Base-by-base conservation (phyloP, 2,113 vertebrate species). In the Pontoporia blainvillei region DNA sequence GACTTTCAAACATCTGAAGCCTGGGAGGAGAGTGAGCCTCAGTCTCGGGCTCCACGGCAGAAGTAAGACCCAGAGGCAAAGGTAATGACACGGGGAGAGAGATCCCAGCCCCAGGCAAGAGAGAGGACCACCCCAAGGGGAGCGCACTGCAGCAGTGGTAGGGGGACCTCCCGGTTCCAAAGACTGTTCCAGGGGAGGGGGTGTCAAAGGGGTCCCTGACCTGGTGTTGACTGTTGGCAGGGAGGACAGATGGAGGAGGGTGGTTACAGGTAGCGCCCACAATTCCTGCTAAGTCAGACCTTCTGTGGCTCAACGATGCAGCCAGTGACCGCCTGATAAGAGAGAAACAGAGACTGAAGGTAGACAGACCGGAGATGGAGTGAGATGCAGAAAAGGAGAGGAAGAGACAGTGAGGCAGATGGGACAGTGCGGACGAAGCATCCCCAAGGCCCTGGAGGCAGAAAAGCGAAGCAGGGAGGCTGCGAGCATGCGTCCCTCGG, bases 81-180 rank as follows among this genome's bases (percentile, higher is more conserved):
- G 12, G 5, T 6, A 5, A 3, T 4, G 3, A 5, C 41, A 1
- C 10, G 44, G 54, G 44, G 44, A 72, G 69, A 25, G 12, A 13
- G 13, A 3, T 9, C n/a, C 25, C 29, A 18, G 49, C 21, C 52
- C 57, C 31, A 66, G 76, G 49, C 25, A 14, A 8, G 41, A 78
- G 23, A 54, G 71, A 75, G 4, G 61, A 3, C 6, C 1, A 4
- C 13, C 20, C 17, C 1, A 1, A 1, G 10, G 6, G 44, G 12
- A 14, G 61, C 2, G 7, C 8, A 23, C 66, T 3, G 4, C 23
- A 1, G 6, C 5, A 15, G 62, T 0, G 8, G 54, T 2, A 0
- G 21, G 9, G 49, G 13, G 23, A 8, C 31, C 31, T 57, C n/a
- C 64, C 39, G 18, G 21, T 84, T 57, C 52, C 52, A 8, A 91